These are phyloP conservation scores for Chaetophractus vellerosus DNA, from an alignment of 2,797 vertebrate genomes.

Conservation along the genomic window DNA sequence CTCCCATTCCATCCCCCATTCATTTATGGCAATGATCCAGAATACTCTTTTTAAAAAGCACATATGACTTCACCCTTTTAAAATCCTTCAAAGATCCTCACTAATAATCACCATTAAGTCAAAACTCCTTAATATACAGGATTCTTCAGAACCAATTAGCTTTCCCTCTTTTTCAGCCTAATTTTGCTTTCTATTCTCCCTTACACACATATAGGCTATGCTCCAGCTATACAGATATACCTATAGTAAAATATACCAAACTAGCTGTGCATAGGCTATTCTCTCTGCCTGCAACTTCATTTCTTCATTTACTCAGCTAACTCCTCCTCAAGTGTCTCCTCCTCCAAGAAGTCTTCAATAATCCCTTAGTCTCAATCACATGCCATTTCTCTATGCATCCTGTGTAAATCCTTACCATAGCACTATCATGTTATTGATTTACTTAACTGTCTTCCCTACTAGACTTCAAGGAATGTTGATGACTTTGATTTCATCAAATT, in stretches of 20 bases:
- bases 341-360: background rate
- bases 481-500: slow-evolving; percentile 3
- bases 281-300: background rate
- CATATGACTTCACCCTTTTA: background rate
- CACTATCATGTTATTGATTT: background rate
- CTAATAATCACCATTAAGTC: background rate
- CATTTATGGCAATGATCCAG: background rate
- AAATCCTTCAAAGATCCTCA: too few relatives aligned
- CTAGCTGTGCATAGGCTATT: background rate
- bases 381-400: background rate
- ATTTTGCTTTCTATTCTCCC: slow-evolving; percentile 21
- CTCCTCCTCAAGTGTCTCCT: background rate
- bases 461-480: background rate
- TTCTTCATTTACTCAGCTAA: background rate
- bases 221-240: background rate
- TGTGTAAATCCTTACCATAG: background rate
- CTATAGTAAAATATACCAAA: background rate
- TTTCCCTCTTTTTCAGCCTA: background rate
- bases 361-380: background rate
- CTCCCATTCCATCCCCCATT: background rate
- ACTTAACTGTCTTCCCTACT: background rate
- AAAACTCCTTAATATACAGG: background rate
- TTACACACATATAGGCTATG: background rate
- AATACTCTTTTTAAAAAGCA: slow-evolving; percentile 17
- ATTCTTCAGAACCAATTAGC: background rate